Evolutionary conservation across 2,888 invertebrate species (phyloP).

Genomic region (Ferdinandea cuprea): DNA sequence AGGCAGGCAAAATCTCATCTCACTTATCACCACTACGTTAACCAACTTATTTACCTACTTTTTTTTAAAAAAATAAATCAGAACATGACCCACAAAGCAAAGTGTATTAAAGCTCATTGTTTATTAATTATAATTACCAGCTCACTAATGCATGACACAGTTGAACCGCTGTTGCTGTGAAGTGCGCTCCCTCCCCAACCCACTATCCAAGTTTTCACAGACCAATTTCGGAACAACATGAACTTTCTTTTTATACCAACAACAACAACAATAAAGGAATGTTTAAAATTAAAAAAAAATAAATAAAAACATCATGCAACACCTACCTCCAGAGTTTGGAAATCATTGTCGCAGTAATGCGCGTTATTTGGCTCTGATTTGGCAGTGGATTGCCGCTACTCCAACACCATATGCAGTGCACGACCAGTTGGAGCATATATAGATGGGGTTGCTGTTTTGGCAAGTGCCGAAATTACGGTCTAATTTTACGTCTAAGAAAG

Average conservation of each 20-base stretch:
- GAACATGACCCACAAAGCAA: slow-evolving; percentile 62
- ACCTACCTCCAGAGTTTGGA: slow-evolving; percentile 69
- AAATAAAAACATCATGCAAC: slow-evolving; percentile 36
- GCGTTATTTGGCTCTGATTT: slow-evolving; percentile 63
- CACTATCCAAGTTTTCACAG: slow-evolving; percentile 12
- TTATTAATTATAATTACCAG: slow-evolving; percentile 62
- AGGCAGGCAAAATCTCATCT: not conserved
- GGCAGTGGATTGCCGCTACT: slow-evolving; percentile 66
- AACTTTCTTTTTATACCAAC: slow-evolving; percentile 65
- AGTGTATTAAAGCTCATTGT: slow-evolving; percentile 47
- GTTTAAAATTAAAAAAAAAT: not conserved
- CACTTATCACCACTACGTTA: slow-evolving; percentile 9
- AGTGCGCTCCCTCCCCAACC: slow-evolving; percentile 16
- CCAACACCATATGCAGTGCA: slow-evolving; percentile 60
- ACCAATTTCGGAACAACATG: slow-evolving; percentile 47
- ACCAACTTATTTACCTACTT: not conserved
- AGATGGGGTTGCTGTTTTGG: slow-evolving; percentile 23
- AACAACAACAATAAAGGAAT: slow-evolving; percentile 15
- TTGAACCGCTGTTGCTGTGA: slow-evolving; percentile 7
- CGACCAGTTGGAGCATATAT: slow-evolving; percentile 42
- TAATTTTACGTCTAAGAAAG: slow-evolving; percentile 48
- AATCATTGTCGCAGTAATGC: slow-evolving; percentile 60
- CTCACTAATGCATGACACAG: slow-evolving; percentile 40
- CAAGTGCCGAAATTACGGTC: slow-evolving; percentile 53
- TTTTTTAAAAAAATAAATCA: slow-evolving; percentile 27